Evolutionary conservation across 2,888 invertebrate genomes (phyloP).

Genomic region (Sepioteuthis lessoniana): DNA sequence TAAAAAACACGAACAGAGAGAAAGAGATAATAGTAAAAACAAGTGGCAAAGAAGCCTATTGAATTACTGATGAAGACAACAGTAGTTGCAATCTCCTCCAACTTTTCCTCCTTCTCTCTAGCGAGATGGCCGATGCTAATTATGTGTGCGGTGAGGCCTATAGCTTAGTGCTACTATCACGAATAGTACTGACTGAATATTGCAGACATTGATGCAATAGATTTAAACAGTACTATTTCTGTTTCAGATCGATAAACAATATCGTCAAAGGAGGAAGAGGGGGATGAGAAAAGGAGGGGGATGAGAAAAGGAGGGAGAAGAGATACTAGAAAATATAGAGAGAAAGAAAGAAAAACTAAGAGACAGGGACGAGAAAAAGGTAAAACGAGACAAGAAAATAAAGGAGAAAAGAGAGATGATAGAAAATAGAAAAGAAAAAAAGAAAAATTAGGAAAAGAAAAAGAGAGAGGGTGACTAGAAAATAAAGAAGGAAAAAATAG

Average conservation of each 20-base stretch:
- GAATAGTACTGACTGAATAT: not conserved
- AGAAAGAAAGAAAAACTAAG: not conserved
- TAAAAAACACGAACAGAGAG: no score
- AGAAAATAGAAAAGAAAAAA: not conserved
- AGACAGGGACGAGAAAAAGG: not conserved
- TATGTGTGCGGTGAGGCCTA: not conserved
- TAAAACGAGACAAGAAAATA: no score
- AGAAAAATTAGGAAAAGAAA: accelerated
- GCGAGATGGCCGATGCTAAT: not conserved
- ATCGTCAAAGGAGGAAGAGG: not conserved
- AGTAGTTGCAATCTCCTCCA: no score
- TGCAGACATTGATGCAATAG: not conserved
- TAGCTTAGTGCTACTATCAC: not conserved
- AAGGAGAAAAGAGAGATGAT: not conserved
- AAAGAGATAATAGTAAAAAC: no score
- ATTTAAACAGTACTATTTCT: not conserved
- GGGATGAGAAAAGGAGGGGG: not conserved
- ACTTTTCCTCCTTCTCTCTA: no score
- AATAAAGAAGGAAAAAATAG: not conserved
- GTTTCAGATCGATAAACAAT: not conserved
- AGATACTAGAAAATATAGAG: no score
- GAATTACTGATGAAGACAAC: no score
- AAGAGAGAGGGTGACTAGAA: not conserved
- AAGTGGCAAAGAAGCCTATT: no score
- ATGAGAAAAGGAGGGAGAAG: not conserved